Percentiles rank a stretch among this genome's conserved stretches.
These are phyloP conservation scores for Macrocentrus cingulum DNA, from an alignment of 1,140 invertebrate genomes.

Conservation along the genomic window DNA sequence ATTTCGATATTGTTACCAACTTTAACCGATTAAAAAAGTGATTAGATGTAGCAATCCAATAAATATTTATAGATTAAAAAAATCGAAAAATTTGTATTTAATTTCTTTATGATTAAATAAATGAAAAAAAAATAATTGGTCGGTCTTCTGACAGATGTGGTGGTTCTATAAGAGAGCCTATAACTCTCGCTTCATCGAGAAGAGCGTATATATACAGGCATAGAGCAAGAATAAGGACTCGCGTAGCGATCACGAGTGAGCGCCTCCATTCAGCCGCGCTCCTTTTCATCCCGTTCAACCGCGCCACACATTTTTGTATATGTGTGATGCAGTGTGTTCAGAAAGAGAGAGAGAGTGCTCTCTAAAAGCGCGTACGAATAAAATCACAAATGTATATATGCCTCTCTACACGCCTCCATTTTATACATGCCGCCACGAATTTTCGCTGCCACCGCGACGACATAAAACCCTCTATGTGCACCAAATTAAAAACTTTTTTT, in stretches of 20 bases:
- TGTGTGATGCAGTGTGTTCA: too few species aligned
- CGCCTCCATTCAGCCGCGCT: constrained; percentile 28
- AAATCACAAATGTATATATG: too few species aligned
- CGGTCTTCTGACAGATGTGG: constrained; percentile 19
- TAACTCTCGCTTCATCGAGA: constrained; percentile 15
- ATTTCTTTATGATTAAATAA: not conserved
- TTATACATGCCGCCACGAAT: not conserved
- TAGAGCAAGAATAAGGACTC: not conserved
- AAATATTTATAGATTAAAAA: not conserved
- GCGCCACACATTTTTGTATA: constrained; percentile 1
- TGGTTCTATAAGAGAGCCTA: not conserved
- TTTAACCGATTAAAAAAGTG: too few species aligned
- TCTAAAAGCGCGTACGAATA: too few species aligned
- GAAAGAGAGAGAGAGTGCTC: too few species aligned
- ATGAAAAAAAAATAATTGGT: constrained; percentile 7
- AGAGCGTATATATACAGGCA: not conserved
- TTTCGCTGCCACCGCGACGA: not conserved
- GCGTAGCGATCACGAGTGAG: constrained; percentile 30
- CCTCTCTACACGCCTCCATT: constrained; percentile 8
- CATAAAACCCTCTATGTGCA: constrained; percentile 4
- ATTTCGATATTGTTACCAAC: too few species aligned
- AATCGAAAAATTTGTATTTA: too few species aligned
- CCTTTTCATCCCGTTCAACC: constrained; percentile 16
- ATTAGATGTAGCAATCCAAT: too few species aligned
- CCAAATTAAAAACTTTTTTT: not conserved